Base-by-base conservation (phyloP, 2,888 invertebrate genomes). In the Nebria salina region DNA sequence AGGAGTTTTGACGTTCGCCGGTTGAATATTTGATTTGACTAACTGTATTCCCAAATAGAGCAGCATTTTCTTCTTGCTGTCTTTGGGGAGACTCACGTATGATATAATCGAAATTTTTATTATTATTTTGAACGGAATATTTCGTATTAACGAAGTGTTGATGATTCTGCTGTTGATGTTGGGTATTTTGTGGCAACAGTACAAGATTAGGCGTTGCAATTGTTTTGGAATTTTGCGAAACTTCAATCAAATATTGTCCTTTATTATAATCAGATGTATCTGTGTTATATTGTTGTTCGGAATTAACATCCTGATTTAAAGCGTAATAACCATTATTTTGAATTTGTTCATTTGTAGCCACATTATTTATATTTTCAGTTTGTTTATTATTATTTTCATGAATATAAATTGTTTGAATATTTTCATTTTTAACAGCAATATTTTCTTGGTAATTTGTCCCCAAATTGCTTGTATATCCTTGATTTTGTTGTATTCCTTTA, bases 1-100 rank as follows among this genome's bases (percentile, higher is more conserved):
- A 83, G 70, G 74, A 20, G 11, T 77, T 73, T 76, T 77, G 70
- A n/a, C 72, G 72, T 13, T 81, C 34, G 41, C 42, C 42, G 34
- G 81, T 65, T 15, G 54, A 20, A 20, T 81, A 81, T 73, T 72
- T 81, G 11, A 81, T 72, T 76, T 81, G 73, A 42, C 73, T 81
- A 41, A 41, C 81, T 41, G 43, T 54, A 73, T 76, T 76, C 6
- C 43, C 76, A 76, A 81, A 81, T 20, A 81, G 64, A 9, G 81
- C 72, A 43, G 76, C 76, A 15, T 75, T 80, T 54, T 80, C 7
- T 54, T 54, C 54, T 54, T 8, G 54, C 2, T 54, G 34, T 34
- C 34, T 34, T 34, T 77, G 41, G 42, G 78, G 43, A 42, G 64
- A 74, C 41, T 26, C 74, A 25, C 72, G 65, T 20, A 74, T 72